Percentiles rank a stretch among this genome's conserved stretches.
phyloP scores from a whole-genome alignment of 64 coral and sea anemone genomes.

The Pocillopora verrucosa region DNA sequence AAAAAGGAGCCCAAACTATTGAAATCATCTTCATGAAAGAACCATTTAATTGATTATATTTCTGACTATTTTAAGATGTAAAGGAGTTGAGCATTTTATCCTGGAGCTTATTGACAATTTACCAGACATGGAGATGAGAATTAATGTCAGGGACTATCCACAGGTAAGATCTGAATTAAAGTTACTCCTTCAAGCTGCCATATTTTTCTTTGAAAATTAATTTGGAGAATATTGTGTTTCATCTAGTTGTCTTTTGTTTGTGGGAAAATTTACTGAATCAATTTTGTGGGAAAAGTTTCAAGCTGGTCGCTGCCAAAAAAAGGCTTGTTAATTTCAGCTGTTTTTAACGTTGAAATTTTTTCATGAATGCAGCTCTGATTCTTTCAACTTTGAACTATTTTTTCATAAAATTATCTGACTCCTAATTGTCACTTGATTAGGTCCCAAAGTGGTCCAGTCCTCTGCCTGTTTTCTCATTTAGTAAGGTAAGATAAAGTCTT shows the following conservation, averaged over 20 bases:
- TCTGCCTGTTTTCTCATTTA: conserved; percentile 94
- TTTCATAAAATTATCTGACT: neutral
- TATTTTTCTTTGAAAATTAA: neutral
- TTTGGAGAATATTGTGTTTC: neutral
- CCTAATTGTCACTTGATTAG: conserved; percentile 13
- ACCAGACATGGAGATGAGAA: conserved; percentile 93
- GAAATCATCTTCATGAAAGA: too few relatives aligned
- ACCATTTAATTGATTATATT: too few relatives aligned
- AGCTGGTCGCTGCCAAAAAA: too few relatives aligned
- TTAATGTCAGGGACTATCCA: conserved; percentile 94
- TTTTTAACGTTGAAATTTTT: too few relatives aligned
- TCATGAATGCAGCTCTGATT: neutral
- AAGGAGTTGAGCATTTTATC: conserved; percentile 96
- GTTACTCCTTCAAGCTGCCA: too few relatives aligned
- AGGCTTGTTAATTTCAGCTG: too few relatives aligned
- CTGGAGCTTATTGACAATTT: conserved; percentile 95
- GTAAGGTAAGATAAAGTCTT: conserved; percentile 71
- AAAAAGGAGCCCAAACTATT: too few relatives aligned
- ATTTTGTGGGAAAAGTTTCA: too few relatives aligned
- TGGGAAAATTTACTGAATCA: too few relatives aligned
- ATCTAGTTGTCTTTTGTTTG: too few relatives aligned
- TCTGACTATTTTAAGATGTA: conserved; percentile 55
- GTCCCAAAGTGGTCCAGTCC: conserved; percentile 53
- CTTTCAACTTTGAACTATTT: neutral
- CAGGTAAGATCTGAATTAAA: conserved; percentile 49